Evolutionary conservation across 2,888 invertebrate species (phyloP), one percentile per base, ranked within the genome.

Genomic region (Agrochola circellaris): DNA sequence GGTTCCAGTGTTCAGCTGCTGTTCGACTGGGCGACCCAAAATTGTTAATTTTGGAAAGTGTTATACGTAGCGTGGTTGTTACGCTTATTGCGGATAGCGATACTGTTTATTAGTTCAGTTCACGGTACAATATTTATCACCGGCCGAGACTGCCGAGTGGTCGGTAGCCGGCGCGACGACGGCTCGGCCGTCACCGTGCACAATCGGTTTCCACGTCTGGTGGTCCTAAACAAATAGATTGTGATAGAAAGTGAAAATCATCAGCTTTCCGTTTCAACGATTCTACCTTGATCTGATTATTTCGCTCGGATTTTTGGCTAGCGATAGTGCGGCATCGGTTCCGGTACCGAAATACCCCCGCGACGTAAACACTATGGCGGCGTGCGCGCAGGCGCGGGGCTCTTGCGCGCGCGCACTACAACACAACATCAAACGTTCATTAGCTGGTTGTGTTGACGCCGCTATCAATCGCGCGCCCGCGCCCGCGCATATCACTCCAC

Each of bases 261-360:
- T 73, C 76, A 86, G 86, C 83, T 90, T 87, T 87, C 87, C 69
- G 82, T 89, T 85, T 86, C 87, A 85, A 81, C 84, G 82, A 83
- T 84, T 90, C 94, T 92, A 94, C 95, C 95, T 95, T 95, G 95
- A 95, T 95, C 95, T 89, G 94, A 94, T 94, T 94, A 92, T 94
- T 92, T 89, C 83, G 93, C 91, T 90, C 91, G 90, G 92, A 92
- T 93, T 94, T 93, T 95, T 94, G 95, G 95, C 95, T 92, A 91
- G 92, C 94, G 92, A 92, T 92, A 92, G 93, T 88, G 92, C 92
- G 91, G 87, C 90, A 88, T 89, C 92, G 92, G 95, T 95, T 96
- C 95, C 95, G 95, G 95, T 93, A 93, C 95, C 87, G 93, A 95
- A 95, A 96, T 95, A 96, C 92, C 80, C 92, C 89, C 89, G 90